These are phyloP conservation scores for Gallinago solitaria DNA, from an alignment of 2,797 vertebrate genomes.

Conservation along the genomic window DNA sequence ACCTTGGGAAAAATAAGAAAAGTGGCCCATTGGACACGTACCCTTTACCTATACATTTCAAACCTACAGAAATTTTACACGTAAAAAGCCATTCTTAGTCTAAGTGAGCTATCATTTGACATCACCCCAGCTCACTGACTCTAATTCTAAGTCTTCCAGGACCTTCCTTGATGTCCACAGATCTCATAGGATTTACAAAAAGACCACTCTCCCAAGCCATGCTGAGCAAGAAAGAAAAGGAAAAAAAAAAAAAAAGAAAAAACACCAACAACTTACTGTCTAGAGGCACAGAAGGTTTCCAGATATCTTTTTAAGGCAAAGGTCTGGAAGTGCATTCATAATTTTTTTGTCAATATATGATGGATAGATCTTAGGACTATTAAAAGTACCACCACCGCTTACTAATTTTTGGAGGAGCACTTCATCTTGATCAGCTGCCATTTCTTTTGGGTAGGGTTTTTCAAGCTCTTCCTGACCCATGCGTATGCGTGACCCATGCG, in stretches of 20 bases:
- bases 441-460: neutral
- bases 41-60: neutral
- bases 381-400: neutral
- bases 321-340: neutral
- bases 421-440: conserved; percentile 21
- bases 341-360: neutral
- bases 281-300: neutral
- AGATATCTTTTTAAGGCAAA: neutral
- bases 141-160: neutral
- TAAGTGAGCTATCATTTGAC: neutral
- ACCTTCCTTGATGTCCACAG: neutral
- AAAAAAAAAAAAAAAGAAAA: neutral
- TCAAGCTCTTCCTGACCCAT: neutral
- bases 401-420: conserved; percentile 4
- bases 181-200: neutral
- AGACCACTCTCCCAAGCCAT: neutral
- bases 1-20: neutral
- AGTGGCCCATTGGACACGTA: neutral
- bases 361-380: neutral
- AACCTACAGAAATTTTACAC: neutral
- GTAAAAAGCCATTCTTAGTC: neutral
- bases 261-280: fast-evolving
- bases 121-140: neutral
- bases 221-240: neutral
- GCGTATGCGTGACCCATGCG: neutral